phyloP scores from a whole-genome alignment of 2,797 vertebrate species.

The Vespertilio murinus region DNA sequence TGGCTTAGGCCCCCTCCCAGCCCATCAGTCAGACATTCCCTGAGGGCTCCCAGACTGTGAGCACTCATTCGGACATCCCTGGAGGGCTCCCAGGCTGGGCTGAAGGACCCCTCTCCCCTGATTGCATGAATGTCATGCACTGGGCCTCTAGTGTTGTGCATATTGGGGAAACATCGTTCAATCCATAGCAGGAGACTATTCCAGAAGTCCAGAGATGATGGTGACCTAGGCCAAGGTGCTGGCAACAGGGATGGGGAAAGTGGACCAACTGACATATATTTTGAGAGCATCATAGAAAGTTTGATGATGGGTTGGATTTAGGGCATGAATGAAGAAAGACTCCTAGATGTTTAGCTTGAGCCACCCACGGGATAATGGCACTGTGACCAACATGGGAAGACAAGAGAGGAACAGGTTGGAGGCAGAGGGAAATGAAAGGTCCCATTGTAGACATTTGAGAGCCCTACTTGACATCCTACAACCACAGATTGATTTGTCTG shows the following conservation, averaged over 20 bases:
- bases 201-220: background rate
- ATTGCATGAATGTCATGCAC: too few species aligned
- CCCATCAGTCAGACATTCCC: too few species aligned
- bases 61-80: too few species aligned
- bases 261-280: background rate
- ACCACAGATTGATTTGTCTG: background rate
- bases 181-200: background rate
- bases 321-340: background rate
- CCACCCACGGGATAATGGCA: background rate
- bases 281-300: background rate
- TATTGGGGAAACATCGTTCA: background rate
- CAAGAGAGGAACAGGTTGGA: background rate
- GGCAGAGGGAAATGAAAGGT: background rate
- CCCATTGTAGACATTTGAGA: background rate
- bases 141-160: too few species aligned
- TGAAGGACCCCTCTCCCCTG: too few species aligned
- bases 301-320: background rate
- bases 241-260: background rate
- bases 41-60: too few species aligned
- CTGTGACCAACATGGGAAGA: background rate
- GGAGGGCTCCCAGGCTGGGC: too few species aligned
- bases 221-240: background rate
- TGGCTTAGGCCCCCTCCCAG: too few species aligned
- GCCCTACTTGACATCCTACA: background rate
- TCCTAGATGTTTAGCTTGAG: background rate